A percentile compares a stretch with the other conserved stretches of the same genome.
Conservation (phyloP, 2,888 invertebrate genomes). For the Chloroclysta siterata region DNA sequence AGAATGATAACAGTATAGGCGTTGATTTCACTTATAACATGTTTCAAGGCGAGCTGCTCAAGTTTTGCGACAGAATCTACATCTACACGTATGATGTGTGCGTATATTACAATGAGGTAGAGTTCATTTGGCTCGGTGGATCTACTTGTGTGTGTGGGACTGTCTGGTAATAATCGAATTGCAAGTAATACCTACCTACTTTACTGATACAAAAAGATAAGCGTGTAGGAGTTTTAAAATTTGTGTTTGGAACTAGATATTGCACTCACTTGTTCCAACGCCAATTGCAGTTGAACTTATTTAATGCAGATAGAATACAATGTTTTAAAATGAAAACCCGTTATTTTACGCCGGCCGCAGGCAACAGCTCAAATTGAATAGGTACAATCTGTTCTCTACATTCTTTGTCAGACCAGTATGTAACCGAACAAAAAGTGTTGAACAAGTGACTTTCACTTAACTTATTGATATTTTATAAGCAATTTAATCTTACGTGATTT, state of each 20-base stretch:
- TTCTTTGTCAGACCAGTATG: conserved; percentile 13
- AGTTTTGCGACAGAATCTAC: conserved; percentile 28
- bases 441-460: conserved; percentile 21
- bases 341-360: conserved; percentile 3
- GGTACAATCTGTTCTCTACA: conserved; percentile 3
- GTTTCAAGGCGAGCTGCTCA: conserved; percentile 31
- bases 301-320: too few species aligned
- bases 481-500: conserved; percentile 5
- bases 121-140: conserved; percentile 4
- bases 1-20: conserved; percentile 17
- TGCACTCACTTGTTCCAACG: too few species aligned
- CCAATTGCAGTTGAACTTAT: too few species aligned
- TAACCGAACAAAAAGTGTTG: conserved; percentile 5
- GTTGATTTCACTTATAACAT: conserved; percentile 26
- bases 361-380: conserved; percentile 10
- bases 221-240: not conserved
- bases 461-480: conserved; percentile 7
- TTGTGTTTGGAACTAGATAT: not conserved
- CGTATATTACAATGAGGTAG: conserved; percentile 7
- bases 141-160: not conserved
- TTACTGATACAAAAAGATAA: not conserved
- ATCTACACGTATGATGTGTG: not conserved
- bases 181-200: not conserved
- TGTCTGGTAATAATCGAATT: not conserved
- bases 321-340: too few species aligned